phyloP scores from a whole-genome alignment of 2,113 vertebrate genomes.

The Natator depressus region DNA sequence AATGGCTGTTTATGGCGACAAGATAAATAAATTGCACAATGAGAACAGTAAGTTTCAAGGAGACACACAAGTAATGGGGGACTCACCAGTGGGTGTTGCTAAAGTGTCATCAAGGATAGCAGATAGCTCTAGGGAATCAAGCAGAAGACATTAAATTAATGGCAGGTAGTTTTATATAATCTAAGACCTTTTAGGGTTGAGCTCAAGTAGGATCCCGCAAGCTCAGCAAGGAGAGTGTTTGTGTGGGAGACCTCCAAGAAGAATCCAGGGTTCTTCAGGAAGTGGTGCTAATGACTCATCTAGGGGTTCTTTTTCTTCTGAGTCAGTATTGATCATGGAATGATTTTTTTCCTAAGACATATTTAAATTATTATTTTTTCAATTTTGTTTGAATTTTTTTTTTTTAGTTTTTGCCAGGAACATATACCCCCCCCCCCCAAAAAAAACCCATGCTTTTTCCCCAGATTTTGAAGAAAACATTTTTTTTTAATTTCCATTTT shows the following conservation, averaged over 20 bases:
- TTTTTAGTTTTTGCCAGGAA: too few species aligned
- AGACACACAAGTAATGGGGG: not conserved
- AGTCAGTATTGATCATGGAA: not conserved
- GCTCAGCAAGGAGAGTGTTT: not conserved
- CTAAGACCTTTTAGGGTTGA: not conserved
- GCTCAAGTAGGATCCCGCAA: not conserved
- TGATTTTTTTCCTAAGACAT: not conserved
- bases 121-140: not conserved
- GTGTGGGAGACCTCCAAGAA: not conserved
- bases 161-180: not conserved
- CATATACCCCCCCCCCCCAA: too few species aligned
- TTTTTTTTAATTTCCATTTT: not conserved
- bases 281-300: slow-evolving; percentile 6
- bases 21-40: not conserved
- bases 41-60: not conserved
- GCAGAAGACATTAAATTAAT: not conserved
- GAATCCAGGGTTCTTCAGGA: not conserved
- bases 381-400: not conserved
- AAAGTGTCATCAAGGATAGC: not conserved
- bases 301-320: not conserved
- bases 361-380: not conserved
- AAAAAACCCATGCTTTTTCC: not conserved
- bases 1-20: not conserved
- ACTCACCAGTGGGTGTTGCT: not conserved
- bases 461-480: not conserved